Percentiles rank a stretch among this genome's conserved stretches.
Conservation (phyloP, 2,113 vertebrate genomes). For the Picathartes gymnocephalus region DNA sequence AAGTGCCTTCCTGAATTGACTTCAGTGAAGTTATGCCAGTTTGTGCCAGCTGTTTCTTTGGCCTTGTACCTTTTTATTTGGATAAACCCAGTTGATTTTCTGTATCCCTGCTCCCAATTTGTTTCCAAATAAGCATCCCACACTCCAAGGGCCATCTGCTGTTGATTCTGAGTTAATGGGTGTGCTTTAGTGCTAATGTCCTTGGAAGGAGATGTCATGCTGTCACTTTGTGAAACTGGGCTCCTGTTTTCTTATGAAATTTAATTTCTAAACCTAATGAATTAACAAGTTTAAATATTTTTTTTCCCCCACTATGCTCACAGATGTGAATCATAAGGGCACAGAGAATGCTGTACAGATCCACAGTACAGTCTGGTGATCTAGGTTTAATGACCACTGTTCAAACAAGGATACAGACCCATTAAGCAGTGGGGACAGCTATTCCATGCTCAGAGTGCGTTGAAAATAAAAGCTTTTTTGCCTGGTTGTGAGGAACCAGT, state of each 20-base stretch:
- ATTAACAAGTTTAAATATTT: background rate
- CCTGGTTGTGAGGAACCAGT: background rate
- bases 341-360: background rate
- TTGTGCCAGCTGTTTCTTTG: background rate
- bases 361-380: background rate
- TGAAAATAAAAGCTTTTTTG: background rate
- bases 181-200: background rate
- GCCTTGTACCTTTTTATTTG: background rate
- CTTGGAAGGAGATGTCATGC: background rate
- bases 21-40: background rate
- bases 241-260: background rate
- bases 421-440: background rate
- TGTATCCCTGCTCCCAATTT: background rate
- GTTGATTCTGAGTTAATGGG: constrained; percentile 1
- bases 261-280: background rate
- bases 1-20: background rate
- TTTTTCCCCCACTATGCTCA: background rate
- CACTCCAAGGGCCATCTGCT: constrained; percentile 8
- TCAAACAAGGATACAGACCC: background rate
- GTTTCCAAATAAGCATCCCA: constrained; percentile 8
- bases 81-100: background rate
- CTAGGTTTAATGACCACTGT: background rate
- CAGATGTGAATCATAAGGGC: background rate
- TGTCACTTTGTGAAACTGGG: background rate
- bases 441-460: background rate